Base-by-base conservation (phyloP, 1,140 invertebrate species). In the Heterodera schachtii region DNA sequence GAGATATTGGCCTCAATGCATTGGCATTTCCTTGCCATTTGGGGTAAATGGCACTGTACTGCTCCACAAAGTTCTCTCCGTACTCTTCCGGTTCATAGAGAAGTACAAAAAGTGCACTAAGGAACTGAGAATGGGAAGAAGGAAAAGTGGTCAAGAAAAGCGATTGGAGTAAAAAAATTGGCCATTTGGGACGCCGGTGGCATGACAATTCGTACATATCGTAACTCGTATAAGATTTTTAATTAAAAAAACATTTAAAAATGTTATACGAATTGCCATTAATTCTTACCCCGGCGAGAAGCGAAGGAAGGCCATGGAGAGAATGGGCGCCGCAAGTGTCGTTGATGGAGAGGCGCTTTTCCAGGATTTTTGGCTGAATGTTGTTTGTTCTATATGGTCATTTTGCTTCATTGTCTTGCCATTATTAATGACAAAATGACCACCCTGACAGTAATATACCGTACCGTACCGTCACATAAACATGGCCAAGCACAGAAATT, bases 401-500 rank as follows among this genome's bases (percentile, higher is more conserved):
- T 31, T 31, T 31, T 31, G 31, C 31, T 31, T 31, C 31, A 31
- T 31, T 31, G 31, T 31, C 31, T 31, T 31, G 31, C 31, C 31
- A 31, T 31, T 31, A 31, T 31, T 31, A 31, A 31, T 31, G 31
- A 31, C 31, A 31, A 31, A 31, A 31, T 31, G 31, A 31, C 31
- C 31, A 31, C 31, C 31, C 31, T 31, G 31, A 31, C 31, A 31
- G 31, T 31, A 31, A 31, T 31, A 31, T 31, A 31, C 31, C 31
- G 31, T 31, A 7, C 21, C 75, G 41, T 69, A 87, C 85, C 57
- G 85, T 87, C 3, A 86, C 76, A 46, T 74, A 78, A 60, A 87
- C 85, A 52, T 86, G 85, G 9, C 85, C 85, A 21, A 87, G 49
- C 19, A 95, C 94, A 73, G 95, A 97, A 47, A 98, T 85, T 4